phyloP scores from a whole-genome alignment of 2,113 vertebrate species.

The Todiramphus chloris region DNA sequence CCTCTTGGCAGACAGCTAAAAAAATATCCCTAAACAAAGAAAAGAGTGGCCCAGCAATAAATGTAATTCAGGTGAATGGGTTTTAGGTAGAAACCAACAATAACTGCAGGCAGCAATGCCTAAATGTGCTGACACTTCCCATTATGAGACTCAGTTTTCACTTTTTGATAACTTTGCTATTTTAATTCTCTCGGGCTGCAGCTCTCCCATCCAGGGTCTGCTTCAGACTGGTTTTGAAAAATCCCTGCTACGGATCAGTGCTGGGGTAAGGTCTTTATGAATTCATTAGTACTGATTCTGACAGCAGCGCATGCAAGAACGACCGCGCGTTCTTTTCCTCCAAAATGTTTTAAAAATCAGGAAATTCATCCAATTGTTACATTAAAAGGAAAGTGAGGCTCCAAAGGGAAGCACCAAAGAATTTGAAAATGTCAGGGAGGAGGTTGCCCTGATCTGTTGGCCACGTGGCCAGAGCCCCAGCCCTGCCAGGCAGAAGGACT shows the following conservation, averaged over 20 bases:
- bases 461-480: not conserved
- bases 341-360: not conserved
- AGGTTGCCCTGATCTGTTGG: not conserved
- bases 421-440: not conserved
- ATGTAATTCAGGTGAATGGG: slow-evolving; percentile 19
- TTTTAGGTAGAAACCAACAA: slow-evolving; percentile 7
- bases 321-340: not conserved
- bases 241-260: not conserved
- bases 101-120: not conserved
- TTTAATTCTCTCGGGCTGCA: slow-evolving; percentile 11
- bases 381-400: not conserved
- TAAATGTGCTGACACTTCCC: slow-evolving; percentile 25
- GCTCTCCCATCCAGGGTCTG: not conserved
- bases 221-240: not conserved
- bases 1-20: not conserved
- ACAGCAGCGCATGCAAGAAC: not conserved
- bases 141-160: not conserved
- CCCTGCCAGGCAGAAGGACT: not conserved
- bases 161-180: slow-evolving; percentile 41
- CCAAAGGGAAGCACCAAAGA: not conserved
- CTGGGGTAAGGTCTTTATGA: not conserved
- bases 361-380: not conserved
- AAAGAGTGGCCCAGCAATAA: not conserved
- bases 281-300: not conserved
- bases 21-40: slow-evolving; percentile 31